Conservation (phyloP, 2,888 invertebrate genomes). For the Pandemis cinnamomeana region DNA sequence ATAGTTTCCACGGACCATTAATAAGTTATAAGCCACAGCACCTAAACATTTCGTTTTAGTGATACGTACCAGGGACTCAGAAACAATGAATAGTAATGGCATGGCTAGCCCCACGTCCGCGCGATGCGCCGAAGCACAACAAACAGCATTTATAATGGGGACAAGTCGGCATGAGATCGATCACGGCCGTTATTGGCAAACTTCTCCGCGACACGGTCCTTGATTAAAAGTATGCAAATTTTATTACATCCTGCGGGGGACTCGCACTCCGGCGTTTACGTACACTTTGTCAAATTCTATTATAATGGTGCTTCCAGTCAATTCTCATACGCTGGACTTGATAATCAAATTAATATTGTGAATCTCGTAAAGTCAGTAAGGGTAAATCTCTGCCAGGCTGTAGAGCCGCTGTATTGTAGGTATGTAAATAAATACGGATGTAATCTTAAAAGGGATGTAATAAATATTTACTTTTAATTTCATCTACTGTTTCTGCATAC, state of each 20-base stretch:
- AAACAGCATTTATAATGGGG: constrained; percentile 68
- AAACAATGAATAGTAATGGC: constrained; percentile 26
- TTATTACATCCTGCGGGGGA: constrained; percentile 79
- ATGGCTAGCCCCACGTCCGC: constrained; percentile 45
- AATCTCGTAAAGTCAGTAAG: background rate
- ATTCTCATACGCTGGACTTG: background rate
- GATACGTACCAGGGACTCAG: constrained; percentile 1
- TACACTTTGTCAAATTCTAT: constrained; percentile 57
- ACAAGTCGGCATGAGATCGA: constrained; percentile 77
- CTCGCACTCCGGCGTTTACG: constrained; percentile 38
- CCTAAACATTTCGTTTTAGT: background rate
- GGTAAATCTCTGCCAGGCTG: background rate
- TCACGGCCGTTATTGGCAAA: constrained; percentile 84
- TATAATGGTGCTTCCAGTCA: constrained; percentile 43
- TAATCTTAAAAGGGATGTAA: too few species aligned
- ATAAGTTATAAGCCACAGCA: background rate
- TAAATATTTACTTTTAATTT: too few species aligned
- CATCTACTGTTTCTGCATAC: too few species aligned
- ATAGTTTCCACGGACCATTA: background rate
- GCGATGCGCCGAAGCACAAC: constrained; percentile 50
- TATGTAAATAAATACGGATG: background rate
- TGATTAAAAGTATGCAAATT: constrained; percentile 86
- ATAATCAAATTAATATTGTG: background rate
- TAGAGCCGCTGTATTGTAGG: background rate
- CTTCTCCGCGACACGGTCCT: constrained; percentile 85